These are phyloP conservation scores for Leptothorax acervorum DNA, from an alignment of 2,888 invertebrate genomes.

Conservation along the genomic window DNA sequence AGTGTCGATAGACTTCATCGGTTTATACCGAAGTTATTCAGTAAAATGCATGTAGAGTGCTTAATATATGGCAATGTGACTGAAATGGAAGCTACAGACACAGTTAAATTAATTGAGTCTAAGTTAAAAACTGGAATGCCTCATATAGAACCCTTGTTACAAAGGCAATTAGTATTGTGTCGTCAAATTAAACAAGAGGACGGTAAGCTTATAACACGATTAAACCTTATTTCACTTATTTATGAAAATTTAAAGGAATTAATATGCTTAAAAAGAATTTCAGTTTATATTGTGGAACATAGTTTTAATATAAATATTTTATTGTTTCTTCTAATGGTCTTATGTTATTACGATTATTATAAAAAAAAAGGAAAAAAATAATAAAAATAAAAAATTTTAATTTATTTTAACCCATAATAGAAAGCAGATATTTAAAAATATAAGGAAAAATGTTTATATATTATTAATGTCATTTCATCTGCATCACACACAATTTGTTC, in stretches of 20 bases:
- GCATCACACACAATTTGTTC: not conserved
- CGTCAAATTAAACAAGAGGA: constrained; percentile 95
- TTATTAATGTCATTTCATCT: not conserved
- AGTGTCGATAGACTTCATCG: constrained; percentile 92
- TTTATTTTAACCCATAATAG: not conserved
- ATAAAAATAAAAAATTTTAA: not conserved
- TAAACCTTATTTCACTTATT: not conserved
- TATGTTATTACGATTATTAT: not conserved
- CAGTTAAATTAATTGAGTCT: constrained; percentile 91
- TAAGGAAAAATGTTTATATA: no score
- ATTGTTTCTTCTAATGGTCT: not conserved
- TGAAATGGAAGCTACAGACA: constrained; percentile 89
- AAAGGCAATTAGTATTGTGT: constrained; percentile 93
- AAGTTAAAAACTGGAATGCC: constrained; percentile 86
- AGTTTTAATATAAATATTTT: not conserved
- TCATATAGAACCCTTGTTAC: constrained; percentile 89
- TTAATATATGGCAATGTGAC: constrained; percentile 96
- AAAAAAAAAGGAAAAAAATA: not conserved
- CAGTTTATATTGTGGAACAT: not conserved
- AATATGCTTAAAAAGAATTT: not conserved
- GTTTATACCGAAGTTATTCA: constrained; percentile 93
- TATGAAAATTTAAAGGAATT: not conserved
- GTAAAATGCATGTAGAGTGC: constrained; percentile 95
- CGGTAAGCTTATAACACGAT: constrained; percentile 86
- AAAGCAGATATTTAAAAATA: not conserved